phyloP scores from a whole-genome alignment of 2,797 vertebrate species.

The Acanthurus leucopareius region DNA sequence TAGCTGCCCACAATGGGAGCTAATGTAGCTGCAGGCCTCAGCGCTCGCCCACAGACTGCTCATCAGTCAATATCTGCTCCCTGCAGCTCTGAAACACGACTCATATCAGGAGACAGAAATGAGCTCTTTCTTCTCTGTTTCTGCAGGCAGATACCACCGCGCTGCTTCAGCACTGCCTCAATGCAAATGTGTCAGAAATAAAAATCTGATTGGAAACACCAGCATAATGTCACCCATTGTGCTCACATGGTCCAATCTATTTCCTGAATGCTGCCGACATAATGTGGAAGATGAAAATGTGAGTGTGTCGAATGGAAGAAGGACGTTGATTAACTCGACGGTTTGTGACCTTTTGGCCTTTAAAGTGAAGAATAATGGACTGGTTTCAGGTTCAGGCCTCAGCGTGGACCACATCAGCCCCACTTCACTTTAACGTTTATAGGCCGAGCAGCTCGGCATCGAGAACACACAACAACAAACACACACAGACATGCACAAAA shows the following conservation, averaged over 20 bases:
- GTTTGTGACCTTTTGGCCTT: conserved; percentile 9
- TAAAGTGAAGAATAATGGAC: neutral
- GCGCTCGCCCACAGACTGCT: conserved; percentile 61
- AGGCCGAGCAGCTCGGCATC: too few species aligned
- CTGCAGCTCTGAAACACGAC: conserved; percentile 39
- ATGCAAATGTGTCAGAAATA: conserved; percentile 50
- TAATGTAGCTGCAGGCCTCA: conserved; percentile 62
- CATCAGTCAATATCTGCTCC: conserved; percentile 68
- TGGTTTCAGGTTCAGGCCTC: neutral
- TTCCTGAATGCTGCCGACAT: conserved; percentile 55
- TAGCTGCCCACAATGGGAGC: conserved; percentile 76
- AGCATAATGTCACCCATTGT: conserved; percentile 52
- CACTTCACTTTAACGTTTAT: neutral
- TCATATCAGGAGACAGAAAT: conserved; percentile 74
- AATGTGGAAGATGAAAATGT: conserved; percentile 47
- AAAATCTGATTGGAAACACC: conserved; percentile 46
- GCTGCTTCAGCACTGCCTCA: neutral
- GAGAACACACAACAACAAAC: too few species aligned
- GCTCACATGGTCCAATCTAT: conserved; percentile 36
- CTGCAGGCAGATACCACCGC: conserved; percentile 24
- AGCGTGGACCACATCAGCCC: neutral
- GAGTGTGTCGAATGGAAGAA: neutral
- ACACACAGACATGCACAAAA: too few species aligned
- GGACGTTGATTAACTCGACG: neutral
- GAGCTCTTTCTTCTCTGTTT: conserved; percentile 47